These are phyloP conservation scores for Phaetusa simplex DNA, from an alignment of 2,113 vertebrate genomes.

Conservation along the genomic window DNA sequence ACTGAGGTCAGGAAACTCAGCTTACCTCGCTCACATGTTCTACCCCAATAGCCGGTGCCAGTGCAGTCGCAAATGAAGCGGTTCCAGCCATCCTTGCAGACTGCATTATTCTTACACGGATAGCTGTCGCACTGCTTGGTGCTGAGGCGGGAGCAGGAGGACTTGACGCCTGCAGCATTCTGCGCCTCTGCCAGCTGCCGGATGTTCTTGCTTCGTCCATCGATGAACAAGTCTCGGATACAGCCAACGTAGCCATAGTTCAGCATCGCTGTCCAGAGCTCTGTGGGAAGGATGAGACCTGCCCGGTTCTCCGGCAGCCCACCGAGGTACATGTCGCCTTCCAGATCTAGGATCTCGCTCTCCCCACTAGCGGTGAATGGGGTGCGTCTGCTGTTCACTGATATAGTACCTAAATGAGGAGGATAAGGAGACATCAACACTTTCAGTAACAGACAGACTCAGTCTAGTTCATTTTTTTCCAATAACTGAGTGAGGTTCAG, in stretches of 20 bases:
- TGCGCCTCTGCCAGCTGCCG: conserved; percentile 90
- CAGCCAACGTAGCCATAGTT: conserved; percentile 98
- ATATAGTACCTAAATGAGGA: conserved; percentile 87
- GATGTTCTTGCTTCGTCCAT: conserved; percentile 96
- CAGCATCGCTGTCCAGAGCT: conserved; percentile 97
- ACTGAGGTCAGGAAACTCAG: neutral
- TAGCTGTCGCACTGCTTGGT: conserved; percentile 92
- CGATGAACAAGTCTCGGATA: conserved; percentile 94
- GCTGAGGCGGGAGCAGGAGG: conserved; percentile 85
- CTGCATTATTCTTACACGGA: conserved; percentile 91
- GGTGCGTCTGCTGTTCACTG: conserved; percentile 93
- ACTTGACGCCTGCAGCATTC: conserved; percentile 88
- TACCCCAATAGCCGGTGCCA: conserved; percentile 90
- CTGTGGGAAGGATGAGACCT: conserved; percentile 91
- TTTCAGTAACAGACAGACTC: neutral
- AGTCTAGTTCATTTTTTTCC: neutral
- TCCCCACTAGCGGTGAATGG: conserved; percentile 95
- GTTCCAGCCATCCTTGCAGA: conserved; percentile 96
- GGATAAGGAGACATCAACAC: neutral
- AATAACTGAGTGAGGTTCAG: neutral
- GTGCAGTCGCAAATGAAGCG: conserved; percentile 97
- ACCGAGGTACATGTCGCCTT: conserved; percentile 95
- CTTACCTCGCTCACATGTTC: conserved; percentile 93
- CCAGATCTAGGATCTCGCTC: conserved; percentile 95
- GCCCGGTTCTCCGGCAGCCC: conserved; percentile 90